Base-by-base conservation (phyloP, 1,140 invertebrate genomes). In the Magallana angulata region DNA sequence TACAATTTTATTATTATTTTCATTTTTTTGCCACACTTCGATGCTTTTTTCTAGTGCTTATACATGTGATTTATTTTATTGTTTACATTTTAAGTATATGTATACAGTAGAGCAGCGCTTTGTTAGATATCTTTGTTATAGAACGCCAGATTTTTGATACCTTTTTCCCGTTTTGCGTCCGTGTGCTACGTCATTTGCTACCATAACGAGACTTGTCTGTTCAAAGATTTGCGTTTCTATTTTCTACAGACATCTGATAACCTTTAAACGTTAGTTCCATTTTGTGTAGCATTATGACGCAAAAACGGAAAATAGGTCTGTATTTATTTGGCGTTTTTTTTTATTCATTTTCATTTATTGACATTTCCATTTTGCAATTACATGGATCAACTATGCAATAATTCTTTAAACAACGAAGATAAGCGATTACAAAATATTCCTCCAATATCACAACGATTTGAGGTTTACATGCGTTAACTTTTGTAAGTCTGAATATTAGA, bases 311-410 rank as follows among this genome's bases (percentile, higher is more conserved):
- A 2, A 48, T 48, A 24, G 24, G 24, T 48, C 36, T 48, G 36
- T 48, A 48, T 4, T 48, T 5, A 48, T 48, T 48, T 48, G 36
- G 36, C 36, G 36, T 48, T 48, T 48, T 48, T 48, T 48, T 48
- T 48, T 48, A 48, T 48, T 48, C 36, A 48, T 48, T 48, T 48
- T 48, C 36, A 48, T 48, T 48, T 48, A 2, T 48, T 48, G 36
- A 5, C 36, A 48, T 48, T 48, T 48, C 5, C 36, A 48, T 48
- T 48, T 48, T 48, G 36, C 36, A 48, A 48, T 48, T 48, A 48
- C 36, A 48, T 48, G 36, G 36, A 48, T 76, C 24, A 76, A 76
- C 68, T 76, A 76, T 76, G 68, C 68, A 76, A 76, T 12, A 76
- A 76, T 18, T 76, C 11, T 30, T 30, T 30, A 76, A 71, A 76